Base-by-base conservation (phyloP, 2,888 invertebrate species). In the Lasius platythorax region DNA sequence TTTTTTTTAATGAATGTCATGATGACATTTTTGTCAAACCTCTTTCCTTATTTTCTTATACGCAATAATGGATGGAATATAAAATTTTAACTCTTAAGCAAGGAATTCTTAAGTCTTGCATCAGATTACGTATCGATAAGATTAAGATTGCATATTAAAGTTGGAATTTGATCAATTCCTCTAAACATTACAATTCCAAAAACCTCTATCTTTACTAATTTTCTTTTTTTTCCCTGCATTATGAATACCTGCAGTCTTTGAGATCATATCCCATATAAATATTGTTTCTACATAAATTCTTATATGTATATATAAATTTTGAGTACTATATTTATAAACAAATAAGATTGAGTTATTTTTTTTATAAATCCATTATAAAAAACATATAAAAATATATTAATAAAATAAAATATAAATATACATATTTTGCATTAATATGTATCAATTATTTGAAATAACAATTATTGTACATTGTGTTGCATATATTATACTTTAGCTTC, bases 401-500 rank as follows among this genome's bases (percentile, higher is more conserved):
- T 18, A 33, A 30, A 37, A 37, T 37, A 37, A 37, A 37, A 37
- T 37, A 37, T 37, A 37, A 37, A 37, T 37, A 53, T 53, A 53
- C 8, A 53, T 53, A n/a, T n/a, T n/a, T 53, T 53, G 6, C 8
- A 53, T 2, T n/a, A 0, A n/a, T 53, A n/a, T 50, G 5, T 46
- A 6, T 50, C 50, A 50, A 50, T 18, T 50, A 50, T 15, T 50
- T 50, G 18, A 2, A 18, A 18, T 50, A 46, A 46, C 15, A 6
- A 50, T 18, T 50, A 50, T 53, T n/a, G n/a, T 50, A 50, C 8
- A 50, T n/a, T 23, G 15, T n/a, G 11, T 33, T n/a, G 12, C 58
- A 15, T 8, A 23, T 46, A 15, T 74, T 40, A 67, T 43, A 85
- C 9, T n/a, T 23, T 43, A 79, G 63, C 33, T 53, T 89, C 40